These are phyloP conservation scores for Eulemur macaco DNA, from an alignment of 2,113 vertebrate species.

Conservation along the genomic window DNA sequence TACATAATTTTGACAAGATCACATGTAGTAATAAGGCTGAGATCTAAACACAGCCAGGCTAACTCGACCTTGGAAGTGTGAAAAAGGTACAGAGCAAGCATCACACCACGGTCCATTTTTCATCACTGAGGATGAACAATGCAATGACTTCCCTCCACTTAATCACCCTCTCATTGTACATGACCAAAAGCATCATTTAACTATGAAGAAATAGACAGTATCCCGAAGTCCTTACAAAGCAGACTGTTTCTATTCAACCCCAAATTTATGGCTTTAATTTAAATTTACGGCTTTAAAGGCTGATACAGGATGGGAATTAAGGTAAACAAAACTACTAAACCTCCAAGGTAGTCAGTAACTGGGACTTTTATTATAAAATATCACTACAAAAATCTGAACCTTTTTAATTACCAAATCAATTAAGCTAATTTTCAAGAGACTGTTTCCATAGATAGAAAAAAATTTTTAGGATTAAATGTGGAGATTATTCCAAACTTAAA, in stretches of 20 bases:
- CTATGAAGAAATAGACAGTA: neutral
- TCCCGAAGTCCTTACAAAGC: neutral
- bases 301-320: neutral
- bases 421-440: conserved; percentile 26
- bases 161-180: neutral
- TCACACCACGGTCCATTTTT: neutral
- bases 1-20: neutral
- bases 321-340: conserved; percentile 2
- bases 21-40: neutral
- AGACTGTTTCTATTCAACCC: neutral
- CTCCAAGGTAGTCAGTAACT: neutral
- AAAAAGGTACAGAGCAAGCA: neutral
- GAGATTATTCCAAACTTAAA: neutral
- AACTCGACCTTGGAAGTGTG: neutral
- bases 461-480: neutral
- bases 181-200: neutral
- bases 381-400: neutral
- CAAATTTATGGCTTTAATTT: neutral
- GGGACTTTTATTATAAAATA: neutral
- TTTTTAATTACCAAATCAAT: conserved; percentile 12
- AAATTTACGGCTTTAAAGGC: neutral
- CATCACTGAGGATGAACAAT: neutral
- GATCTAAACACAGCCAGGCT: neutral
- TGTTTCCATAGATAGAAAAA: neutral
- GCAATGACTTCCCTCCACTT: neutral